Evolutionary conservation across 2,797 vertebrate genomes (phyloP), one percentile per base, ranked within the genome.

Genomic region (Pipistrellus pygmaeus): DNA sequence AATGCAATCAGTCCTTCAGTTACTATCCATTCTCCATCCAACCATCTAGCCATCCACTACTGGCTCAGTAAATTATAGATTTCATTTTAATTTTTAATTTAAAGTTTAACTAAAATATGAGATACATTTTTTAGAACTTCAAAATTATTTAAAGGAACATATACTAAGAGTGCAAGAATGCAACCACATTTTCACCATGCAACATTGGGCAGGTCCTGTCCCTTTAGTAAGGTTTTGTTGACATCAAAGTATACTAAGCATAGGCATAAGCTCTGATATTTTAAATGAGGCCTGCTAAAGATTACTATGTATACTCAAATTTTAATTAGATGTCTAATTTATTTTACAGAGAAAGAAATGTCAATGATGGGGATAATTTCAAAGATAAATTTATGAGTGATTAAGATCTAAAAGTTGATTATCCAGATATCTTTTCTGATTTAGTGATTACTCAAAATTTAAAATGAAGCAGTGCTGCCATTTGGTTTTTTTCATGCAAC

Each of bases 291-390:
- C n/a, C 88, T 66, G 51, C 13, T 81, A n/a, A 87, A 81, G 51
- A 78, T 64, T 71, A 55, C 25, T 76, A 53, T 60, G 11, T 21
- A 53, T 46, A 57, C n/a, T 68, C 38, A 93, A 72, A 66, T 46
- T 21, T 93, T 88, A 93, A 88, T 78, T 64, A 66, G 18, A 27
- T 18, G 41, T 32, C 48, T 35, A 77, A 25, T 46, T 60, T 85
- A 90, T 89, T 86, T 91, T 60, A 38, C 1, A 78, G 71, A 80
- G 20, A 64, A 87, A 83, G 71, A 69, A 91, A 73, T 57, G 12
- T 85, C 32, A 90, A 57, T 80, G 25, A 71, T 80, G 2, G n/a
- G 1, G 1, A 17, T 30, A 83, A 46, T 41, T 90, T 76, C 3
- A 51, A 71, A 55, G 91, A 41, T 62, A 91, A 66, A 48, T 69